Conservation (phyloP, 1,140 invertebrate species). For the Drosophila grimshawi region DNA sequence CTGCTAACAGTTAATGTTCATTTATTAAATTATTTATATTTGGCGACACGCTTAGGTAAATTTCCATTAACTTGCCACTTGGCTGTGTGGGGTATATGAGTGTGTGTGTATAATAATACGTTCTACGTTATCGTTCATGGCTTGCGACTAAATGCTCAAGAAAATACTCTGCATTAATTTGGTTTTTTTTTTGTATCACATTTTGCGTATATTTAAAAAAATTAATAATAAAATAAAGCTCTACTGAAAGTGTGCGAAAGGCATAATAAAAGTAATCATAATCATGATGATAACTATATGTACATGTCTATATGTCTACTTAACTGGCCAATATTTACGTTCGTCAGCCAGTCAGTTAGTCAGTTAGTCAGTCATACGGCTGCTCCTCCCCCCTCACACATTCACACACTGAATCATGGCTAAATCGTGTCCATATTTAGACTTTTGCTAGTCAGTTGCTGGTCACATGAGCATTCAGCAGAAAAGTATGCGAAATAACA, state of each 20-base stretch:
- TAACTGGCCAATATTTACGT: conserved; percentile 12
- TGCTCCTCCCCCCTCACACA: conserved; percentile 18
- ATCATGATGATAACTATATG: conserved; percentile 13
- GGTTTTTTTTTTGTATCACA: conserved; percentile 15
- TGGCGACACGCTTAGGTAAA: conserved; percentile 60
- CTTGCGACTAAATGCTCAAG: conserved; percentile 39
- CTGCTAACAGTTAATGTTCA: conserved; percentile 44
- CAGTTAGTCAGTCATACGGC: conserved; percentile 21
- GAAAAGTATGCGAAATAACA: conserved; percentile 31
- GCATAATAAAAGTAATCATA: conserved; percentile 21
- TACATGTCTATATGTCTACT: conserved; percentile 8
- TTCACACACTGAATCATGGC: conserved; percentile 47
- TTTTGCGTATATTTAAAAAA: conserved; percentile 18
- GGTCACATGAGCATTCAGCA: conserved; percentile 63
- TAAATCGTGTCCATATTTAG: conserved; percentile 69
- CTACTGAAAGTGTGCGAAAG: neutral
- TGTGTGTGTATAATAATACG: neutral
- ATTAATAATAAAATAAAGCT: conserved; percentile 3
- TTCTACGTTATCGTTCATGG: conserved; percentile 42
- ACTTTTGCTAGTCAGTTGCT: conserved; percentile 74
- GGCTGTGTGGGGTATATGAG: neutral
- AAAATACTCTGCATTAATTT: conserved; percentile 9
- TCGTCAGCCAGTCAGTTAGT: too few relatives aligned
- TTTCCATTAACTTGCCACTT: conserved; percentile 54
- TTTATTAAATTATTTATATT: conserved; percentile 58